Conservation (phyloP, 2,797 vertebrate genomes). For the Brotogeris chrysoptera region DNA sequence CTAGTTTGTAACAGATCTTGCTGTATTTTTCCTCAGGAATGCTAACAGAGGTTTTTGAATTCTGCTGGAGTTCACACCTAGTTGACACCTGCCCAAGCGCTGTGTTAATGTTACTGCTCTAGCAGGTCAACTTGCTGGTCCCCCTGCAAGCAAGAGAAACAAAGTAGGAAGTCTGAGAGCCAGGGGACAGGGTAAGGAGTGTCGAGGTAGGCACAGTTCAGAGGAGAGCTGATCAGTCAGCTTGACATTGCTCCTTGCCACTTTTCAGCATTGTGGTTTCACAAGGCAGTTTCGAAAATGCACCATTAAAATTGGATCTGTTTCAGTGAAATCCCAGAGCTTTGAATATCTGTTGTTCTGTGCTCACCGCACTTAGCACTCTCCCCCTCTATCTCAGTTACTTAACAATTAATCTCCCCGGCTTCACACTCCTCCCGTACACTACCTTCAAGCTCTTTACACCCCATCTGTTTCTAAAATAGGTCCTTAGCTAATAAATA, state of each 20-base stretch:
- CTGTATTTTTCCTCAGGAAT: not conserved
- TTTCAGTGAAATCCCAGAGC: not conserved
- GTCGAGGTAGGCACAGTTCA: not conserved
- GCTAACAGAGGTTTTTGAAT: not conserved
- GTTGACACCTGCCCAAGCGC: not conserved
- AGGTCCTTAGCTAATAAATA: constrained; percentile 9
- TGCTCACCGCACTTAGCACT: not conserved
- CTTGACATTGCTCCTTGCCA: not conserved
- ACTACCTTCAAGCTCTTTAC: constrained; percentile 12
- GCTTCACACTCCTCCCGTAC: not conserved
- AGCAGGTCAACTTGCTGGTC: not conserved
- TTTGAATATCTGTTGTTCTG: not conserved
- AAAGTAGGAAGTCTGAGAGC: not conserved
- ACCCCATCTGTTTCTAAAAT: constrained; percentile 18
- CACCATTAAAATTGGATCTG: too few relatives aligned
- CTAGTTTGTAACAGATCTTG: not conserved
- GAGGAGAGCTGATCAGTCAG: not conserved
- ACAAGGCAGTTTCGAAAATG: not conserved
- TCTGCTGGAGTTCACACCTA: not conserved
- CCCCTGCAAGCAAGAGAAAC: not conserved
- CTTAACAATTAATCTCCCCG: constrained; percentile 1
- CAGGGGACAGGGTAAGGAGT: not conserved
- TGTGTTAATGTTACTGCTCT: not conserved
- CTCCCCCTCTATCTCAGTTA: not conserved
- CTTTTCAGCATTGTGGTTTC: accelerated